Conservation (phyloP, 2,888 invertebrate genomes). For the Apamea epomidion region DNA sequence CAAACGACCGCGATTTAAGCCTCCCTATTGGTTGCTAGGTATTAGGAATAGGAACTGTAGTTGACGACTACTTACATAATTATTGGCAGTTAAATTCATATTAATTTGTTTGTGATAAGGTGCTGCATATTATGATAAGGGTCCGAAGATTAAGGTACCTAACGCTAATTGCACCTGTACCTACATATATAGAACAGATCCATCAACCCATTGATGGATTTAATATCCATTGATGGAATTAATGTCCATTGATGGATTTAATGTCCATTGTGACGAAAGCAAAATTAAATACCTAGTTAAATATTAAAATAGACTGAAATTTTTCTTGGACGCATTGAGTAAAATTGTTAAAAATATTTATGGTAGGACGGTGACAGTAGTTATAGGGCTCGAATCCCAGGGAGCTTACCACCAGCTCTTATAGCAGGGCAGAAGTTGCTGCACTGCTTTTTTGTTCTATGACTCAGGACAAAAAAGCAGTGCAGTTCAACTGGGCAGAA, state of each 20-base stretch:
- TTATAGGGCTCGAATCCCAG: too few relatives aligned
- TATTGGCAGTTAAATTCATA: constrained; percentile 40
- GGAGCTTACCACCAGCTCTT: too few relatives aligned
- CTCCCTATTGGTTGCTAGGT: constrained; percentile 62
- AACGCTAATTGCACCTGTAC: constrained; percentile 6
- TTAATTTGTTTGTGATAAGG: constrained; percentile 44
- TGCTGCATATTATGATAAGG: constrained; percentile 18
- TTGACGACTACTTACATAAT: constrained; percentile 39
- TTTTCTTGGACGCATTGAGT: not conserved
- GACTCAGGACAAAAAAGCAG: too few relatives aligned
- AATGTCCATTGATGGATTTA: too few relatives aligned
- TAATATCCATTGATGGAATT: not conserved
- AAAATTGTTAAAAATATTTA: too few relatives aligned
- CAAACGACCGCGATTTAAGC: constrained; percentile 73
- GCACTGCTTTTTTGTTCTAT: too few relatives aligned
- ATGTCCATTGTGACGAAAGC: not conserved
- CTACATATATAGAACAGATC: too few relatives aligned
- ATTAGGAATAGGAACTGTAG: constrained; percentile 45
- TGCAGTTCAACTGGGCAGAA: too few relatives aligned
- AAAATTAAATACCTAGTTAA: not conserved
- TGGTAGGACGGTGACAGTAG: too few relatives aligned
- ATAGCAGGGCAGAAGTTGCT: too few relatives aligned
- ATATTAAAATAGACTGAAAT: not conserved
- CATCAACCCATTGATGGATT: too few relatives aligned
- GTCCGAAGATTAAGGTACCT: not conserved